Evolutionary conservation across 2,888 invertebrate genomes (phyloP), one percentile per base, ranked within the genome.

Genomic region (Sympetrum striolatum): DNA sequence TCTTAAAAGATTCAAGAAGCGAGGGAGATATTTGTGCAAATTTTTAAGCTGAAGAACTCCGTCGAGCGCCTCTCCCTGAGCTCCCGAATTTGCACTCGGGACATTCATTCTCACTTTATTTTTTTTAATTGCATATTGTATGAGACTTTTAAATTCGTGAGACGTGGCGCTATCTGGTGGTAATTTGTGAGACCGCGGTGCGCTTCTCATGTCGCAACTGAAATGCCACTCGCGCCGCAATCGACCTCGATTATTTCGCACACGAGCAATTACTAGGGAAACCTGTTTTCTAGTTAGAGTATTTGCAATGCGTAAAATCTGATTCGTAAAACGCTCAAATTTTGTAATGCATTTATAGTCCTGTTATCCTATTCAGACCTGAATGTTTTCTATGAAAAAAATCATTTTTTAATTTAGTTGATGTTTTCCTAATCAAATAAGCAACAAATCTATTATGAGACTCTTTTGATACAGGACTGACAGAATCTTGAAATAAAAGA

Each of bases 121-220:
- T 53, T 82, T 53, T 58, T 82, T 82, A 82, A 82, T 82, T 82
- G 82, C 82, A 82, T 82, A 82, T 82, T 58, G 53, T 82, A 82
- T 35, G 82, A 82, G 58, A 82, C 31, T 82, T 53, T 82, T 18
- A 31, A 48, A 58, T 31, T 48, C 53, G 48, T 48, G 31, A 48
- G 82, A 35, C 82, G 35, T 31, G 58, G 82, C 39, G 48, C 53
- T 48, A 48, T 81, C 48, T 48, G 81, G 53, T 18, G 81, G 81
- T 48, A 53, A 82, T 35, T 48, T 35, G n/a, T n/a, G 31, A 53
- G 31, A 22, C 82, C n/a, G 25, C 31, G 31, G 25, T 18, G 12
- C 31, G 14, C 53, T 35, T 18, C 31, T 31, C 31, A 25, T 58
- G 6, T 31, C 58, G 15, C 81, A 0, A 35, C 39, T 39, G 1